Conservation (phyloP, 1,140 invertebrate genomes). For the Formica selysi region DNA sequence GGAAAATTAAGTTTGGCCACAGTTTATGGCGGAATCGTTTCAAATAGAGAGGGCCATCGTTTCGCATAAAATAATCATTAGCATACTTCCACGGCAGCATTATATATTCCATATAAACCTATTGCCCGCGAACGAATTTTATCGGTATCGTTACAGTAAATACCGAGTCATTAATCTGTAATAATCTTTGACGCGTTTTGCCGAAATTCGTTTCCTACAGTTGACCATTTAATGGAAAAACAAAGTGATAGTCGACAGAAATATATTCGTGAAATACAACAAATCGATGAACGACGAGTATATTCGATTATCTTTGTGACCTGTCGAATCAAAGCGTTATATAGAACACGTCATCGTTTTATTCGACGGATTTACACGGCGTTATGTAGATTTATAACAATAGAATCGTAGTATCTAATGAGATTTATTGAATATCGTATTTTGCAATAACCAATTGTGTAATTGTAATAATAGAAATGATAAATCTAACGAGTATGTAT, state of each 20-base stretch:
- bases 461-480: not conserved
- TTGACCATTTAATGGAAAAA: constrained; percentile 23
- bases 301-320: constrained; percentile 47
- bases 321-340: constrained; percentile 51
- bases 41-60: constrained; percentile 16
- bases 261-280: constrained; percentile 28
- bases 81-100: constrained; percentile 45
- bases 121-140: constrained; percentile 39
- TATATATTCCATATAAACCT: constrained; percentile 47
- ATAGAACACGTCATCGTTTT: constrained; percentile 36
- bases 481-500: not conserved
- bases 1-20: constrained; percentile 50
- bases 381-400: constrained; percentile 34
- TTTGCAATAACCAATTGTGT: constrained; percentile 6
- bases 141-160: constrained; percentile 44
- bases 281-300: not conserved
- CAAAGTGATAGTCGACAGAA: constrained; percentile 5
- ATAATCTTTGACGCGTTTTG: constrained; percentile 22
- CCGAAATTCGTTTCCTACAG: constrained; percentile 25
- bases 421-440: constrained; percentile 26
- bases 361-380: constrained; percentile 41
- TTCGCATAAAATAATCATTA: constrained; percentile 63
- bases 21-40: constrained; percentile 23
- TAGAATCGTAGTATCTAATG: constrained; percentile 8
- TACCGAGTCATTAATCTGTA: constrained; percentile 46